Evolutionary conservation across 2,797 vertebrate species (phyloP).

Genomic region (Diceros bicornis): DNA sequence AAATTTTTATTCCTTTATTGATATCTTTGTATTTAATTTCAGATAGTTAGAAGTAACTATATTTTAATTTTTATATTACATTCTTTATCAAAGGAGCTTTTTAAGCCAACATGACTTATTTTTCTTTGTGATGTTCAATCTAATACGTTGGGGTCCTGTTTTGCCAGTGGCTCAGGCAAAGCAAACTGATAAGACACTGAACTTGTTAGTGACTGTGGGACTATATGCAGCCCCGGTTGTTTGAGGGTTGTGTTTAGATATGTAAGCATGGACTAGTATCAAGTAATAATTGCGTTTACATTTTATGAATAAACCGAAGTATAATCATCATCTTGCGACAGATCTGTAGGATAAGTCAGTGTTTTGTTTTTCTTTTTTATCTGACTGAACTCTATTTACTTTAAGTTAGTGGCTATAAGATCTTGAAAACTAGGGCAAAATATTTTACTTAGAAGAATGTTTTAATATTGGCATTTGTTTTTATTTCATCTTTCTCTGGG

Average conservation of each 20-base stretch:
- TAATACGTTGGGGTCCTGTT: not conserved
- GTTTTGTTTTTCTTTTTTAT: constrained; percentile 8
- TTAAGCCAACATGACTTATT: not conserved
- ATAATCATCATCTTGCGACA: not conserved
- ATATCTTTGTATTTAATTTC: constrained; percentile 27
- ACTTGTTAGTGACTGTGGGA: not conserved
- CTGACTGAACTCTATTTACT: not conserved
- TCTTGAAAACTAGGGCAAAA: constrained; percentile 43
- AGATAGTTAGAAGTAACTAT: not conserved
- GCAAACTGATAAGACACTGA: not conserved
- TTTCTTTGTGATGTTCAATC: not conserved
- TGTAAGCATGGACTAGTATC: not conserved
- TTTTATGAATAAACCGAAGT: constrained; percentile 1
- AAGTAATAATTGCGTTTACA: not conserved
- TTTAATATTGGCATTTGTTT: constrained; percentile 45
- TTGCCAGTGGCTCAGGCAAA: not conserved
- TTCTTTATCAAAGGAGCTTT: constrained; percentile 14
- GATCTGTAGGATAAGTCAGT: not conserved
- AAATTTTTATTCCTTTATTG: not conserved
- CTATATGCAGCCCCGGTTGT: not conserved
- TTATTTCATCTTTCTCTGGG: not conserved
- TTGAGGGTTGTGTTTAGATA: constrained; percentile 27
- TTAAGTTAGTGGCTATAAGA: not conserved
- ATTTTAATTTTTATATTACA: not conserved
- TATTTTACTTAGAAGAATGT: constrained; percentile 25